phyloP scores from a whole-genome alignment of 2,888 invertebrate species.

The Andricus quercusramuli region DNA sequence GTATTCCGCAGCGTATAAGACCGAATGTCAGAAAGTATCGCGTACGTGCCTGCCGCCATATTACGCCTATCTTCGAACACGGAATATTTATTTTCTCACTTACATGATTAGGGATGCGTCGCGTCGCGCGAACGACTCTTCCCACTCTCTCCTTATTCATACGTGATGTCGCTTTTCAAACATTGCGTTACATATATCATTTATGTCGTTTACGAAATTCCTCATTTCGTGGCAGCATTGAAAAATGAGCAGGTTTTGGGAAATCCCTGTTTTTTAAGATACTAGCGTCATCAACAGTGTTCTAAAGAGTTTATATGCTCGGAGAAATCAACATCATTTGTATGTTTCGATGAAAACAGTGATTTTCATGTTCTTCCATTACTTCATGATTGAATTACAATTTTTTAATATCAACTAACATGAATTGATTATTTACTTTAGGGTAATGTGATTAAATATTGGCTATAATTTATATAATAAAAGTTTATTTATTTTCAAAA shows the following conservation, averaged over 20 bases:
- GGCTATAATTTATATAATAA: too few species aligned
- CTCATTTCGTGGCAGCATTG: background rate
- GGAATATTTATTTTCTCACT: conserved; percentile 57
- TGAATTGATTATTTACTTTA: too few species aligned
- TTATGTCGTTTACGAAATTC: background rate
- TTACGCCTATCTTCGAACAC: conserved; percentile 50
- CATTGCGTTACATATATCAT: conserved; percentile 7
- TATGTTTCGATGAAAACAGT: too few species aligned
- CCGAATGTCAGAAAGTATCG: conserved; percentile 41
- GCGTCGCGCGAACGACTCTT: conserved; percentile 19
- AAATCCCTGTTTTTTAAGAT: background rate
- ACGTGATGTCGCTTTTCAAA: conserved; percentile 27
- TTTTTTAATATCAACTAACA: too few species aligned
- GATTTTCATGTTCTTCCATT: too few species aligned
- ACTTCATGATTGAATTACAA: too few species aligned
- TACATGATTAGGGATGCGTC: conserved; percentile 35
- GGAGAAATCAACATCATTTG: too few species aligned
- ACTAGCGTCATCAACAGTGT: too few species aligned
- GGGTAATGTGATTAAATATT: too few species aligned
- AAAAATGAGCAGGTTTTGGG: background rate
- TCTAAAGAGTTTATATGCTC: too few species aligned
- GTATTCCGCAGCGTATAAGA: conserved; percentile 72
- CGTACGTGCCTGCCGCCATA: conserved; percentile 46
- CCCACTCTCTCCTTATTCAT: conserved; percentile 11
- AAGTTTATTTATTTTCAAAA: too few species aligned